These are phyloP conservation scores for Poecilus cupreus DNA, from an alignment of 2,888 invertebrate species.

Conservation along the genomic window DNA sequence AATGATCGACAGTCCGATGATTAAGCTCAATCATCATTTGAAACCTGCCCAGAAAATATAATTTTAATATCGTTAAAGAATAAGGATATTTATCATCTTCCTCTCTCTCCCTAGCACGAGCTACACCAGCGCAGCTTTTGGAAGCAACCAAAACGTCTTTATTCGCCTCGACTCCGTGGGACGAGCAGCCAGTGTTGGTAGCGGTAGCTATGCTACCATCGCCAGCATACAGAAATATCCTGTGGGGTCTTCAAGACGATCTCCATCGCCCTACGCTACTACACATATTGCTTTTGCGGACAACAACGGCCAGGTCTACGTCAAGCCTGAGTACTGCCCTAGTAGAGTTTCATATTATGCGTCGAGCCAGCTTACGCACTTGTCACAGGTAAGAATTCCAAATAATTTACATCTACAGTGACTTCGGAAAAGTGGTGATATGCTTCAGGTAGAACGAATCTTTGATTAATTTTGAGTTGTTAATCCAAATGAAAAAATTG, in stretches of 20 bases:
- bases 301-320: constrained; percentile 74
- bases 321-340: constrained; percentile 78
- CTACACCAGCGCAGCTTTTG: constrained; percentile 85
- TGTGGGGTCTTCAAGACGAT: constrained; percentile 73
- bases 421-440: too few relatives aligned
- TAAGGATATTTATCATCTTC: background rate
- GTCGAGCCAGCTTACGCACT: constrained; percentile 85
- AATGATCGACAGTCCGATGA: too few relatives aligned
- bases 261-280: constrained; percentile 84
- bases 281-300: constrained; percentile 75
- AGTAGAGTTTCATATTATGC: constrained; percentile 84
- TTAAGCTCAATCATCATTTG: too few relatives aligned
- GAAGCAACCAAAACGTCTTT: constrained; percentile 85
- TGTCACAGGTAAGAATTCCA: constrained; percentile 81
- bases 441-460: too few relatives aligned
- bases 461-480: too few relatives aligned
- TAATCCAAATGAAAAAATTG: too few relatives aligned
- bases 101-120: constrained; percentile 77
- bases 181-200: constrained; percentile 83
- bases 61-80: too few relatives aligned
- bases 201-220: constrained; percentile 89
- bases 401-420: too few relatives aligned
- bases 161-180: constrained; percentile 83
- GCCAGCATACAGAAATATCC: constrained; percentile 87
- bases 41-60: too few relatives aligned